Conservation (phyloP, 2,113 vertebrate genomes). For the Apteryx owenii region DNA sequence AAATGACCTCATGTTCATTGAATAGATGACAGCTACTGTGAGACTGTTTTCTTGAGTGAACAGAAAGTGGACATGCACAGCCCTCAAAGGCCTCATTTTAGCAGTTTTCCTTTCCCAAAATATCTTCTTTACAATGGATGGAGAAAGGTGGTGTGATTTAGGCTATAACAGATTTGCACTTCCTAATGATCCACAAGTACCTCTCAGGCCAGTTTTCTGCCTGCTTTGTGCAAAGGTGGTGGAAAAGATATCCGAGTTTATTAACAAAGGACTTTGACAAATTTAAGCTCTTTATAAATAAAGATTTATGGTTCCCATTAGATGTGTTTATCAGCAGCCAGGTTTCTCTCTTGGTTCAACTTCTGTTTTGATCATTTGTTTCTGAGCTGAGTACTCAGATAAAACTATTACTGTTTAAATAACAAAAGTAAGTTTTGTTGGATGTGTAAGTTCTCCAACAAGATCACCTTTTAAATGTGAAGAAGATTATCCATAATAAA, state of each 20-base stretch:
- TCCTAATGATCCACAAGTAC: neutral
- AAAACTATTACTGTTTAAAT: neutral
- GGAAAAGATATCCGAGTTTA: neutral
- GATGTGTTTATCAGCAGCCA: neutral
- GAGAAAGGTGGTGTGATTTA: neutral
- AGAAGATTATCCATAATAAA: neutral
- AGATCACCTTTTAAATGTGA: neutral
- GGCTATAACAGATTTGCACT: neutral
- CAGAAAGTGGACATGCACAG: neutral
- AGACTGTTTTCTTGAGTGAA: neutral
- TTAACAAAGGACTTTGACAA: neutral
- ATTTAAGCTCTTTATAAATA: neutral
- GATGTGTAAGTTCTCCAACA: neutral
- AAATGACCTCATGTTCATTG: neutral
- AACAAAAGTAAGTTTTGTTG: neutral
- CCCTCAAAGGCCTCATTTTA: neutral
- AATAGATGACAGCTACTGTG: neutral
- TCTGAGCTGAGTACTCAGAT: fast-evolving
- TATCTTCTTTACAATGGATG: neutral
- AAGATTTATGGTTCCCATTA: neutral
- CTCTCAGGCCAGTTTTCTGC: neutral
- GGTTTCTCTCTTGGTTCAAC: neutral
- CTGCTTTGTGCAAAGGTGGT: neutral
- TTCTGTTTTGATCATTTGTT: neutral
- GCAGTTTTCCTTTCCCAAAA: neutral